Conservation (phyloP, 2,113 vertebrate genomes). For the Corvus moneduloides region DNA sequence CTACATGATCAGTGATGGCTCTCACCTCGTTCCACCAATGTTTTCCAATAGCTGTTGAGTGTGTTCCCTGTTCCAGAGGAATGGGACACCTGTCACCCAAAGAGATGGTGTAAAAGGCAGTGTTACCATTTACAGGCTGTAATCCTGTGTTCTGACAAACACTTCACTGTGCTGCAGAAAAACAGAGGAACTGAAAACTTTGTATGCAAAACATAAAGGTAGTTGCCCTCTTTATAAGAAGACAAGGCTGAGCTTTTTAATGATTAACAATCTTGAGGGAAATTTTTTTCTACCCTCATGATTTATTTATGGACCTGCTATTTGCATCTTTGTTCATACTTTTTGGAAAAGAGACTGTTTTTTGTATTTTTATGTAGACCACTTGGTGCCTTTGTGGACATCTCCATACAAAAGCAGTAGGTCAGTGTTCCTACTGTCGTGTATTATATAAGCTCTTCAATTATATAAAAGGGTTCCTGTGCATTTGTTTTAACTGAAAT, state of each 20-base stretch:
- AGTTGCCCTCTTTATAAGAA: background rate
- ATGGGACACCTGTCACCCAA: background rate
- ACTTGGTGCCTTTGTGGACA: background rate
- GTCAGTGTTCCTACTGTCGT: background rate
- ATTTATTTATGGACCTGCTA: background rate
- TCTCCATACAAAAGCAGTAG: background rate
- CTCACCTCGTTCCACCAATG: background rate
- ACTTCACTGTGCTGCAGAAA: background rate
- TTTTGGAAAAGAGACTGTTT: background rate
- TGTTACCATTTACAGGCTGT: background rate
- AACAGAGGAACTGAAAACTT: background rate
- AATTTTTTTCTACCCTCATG: background rate
- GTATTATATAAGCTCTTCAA: background rate
- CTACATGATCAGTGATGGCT: background rate
- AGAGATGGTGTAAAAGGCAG: background rate
- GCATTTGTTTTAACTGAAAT: background rate
- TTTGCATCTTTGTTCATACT: background rate
- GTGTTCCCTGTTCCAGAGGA: background rate
- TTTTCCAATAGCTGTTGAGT: background rate
- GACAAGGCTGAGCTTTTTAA: background rate
- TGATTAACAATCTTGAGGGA: background rate
- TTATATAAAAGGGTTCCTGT: background rate
- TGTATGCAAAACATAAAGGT: background rate
- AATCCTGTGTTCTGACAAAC: background rate
- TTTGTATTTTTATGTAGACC: background rate